Evolutionary conservation across 1,140 invertebrate genomes (phyloP).

Genomic region (Leucophenga varia): DNA sequence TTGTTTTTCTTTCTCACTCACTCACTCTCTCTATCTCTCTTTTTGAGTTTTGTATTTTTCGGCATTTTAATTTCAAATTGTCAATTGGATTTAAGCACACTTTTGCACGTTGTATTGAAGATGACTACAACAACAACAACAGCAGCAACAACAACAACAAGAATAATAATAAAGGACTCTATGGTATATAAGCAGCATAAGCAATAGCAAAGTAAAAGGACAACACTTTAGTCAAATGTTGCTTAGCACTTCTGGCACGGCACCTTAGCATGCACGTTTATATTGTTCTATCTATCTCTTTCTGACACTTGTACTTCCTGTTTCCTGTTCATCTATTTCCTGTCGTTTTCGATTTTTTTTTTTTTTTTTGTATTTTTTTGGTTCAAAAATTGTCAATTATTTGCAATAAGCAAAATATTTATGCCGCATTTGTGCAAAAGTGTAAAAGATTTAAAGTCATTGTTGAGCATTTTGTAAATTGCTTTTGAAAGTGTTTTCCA

Average conservation of each 20-base stretch:
- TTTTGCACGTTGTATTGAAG: no score
- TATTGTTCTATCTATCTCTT: no score
- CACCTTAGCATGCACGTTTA: no score
- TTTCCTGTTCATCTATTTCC: neutral
- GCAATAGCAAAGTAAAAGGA: no score
- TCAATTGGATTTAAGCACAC: slow-evolving; percentile 51
- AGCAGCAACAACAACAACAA: slow-evolving; percentile 27
- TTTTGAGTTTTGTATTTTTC: slow-evolving; percentile 35
- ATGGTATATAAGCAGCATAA: no score
- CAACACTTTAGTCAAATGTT: no score
- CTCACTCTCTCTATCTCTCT: neutral
- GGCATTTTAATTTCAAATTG: slow-evolving; percentile 54
- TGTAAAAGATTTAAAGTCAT: neutral
- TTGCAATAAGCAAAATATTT: slow-evolving; percentile 16
- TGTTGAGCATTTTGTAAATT: no score
- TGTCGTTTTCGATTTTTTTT: neutral
- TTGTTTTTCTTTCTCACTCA: slow-evolving; percentile 8
- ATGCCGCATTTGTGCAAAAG: slow-evolving; percentile 28
- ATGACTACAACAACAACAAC: no score
- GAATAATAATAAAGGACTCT: neutral
- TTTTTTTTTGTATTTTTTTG: slow-evolving; percentile 11
- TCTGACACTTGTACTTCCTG: no score
- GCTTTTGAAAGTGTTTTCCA: no score
- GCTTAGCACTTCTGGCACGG: no score
- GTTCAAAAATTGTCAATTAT: neutral